Base-by-base conservation (phyloP, 2,888 invertebrate genomes). In the Hydraecia micacea region DNA sequence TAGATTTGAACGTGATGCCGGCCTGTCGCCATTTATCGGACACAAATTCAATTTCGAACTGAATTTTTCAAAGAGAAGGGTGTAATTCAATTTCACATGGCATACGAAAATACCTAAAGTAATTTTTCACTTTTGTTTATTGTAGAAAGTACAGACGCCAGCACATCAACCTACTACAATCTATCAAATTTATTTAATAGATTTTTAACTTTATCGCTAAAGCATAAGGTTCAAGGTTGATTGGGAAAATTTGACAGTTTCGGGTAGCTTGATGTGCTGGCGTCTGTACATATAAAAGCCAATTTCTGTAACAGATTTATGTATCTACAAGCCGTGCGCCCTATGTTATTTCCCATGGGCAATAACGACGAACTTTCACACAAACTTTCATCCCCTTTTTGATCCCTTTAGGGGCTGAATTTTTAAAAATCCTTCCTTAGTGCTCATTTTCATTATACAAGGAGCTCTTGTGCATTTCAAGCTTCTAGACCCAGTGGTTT, bases 1-100 rank as follows among this genome's bases (percentile, higher is more conserved):
- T 65, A 65, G 72, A 79, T 79, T 78, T 28, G 55, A 49, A 28
- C 65, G 65, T 58, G 58, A 72, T 72, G 63, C 25, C 11, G 39
- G 21, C 7, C 15, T 21, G 42, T 36, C 28, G 63, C 46, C 28
- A 73, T 66, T 79, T 79, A 79, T 79, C 65, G 65, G 36, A 32
- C 32, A 52, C 49, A 79, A 66, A 79, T 72, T 66, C n/a, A 58
- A 66, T 79, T 66, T 42, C 13, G 11, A n/a, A 42, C 21, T 42
- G 32, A 60, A 79, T 55, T 78, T 78, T 63, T 28, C 58, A 66
- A 66, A 72, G 28, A 49, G 39, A 72, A 49, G 32, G 58, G 46
- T 66, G 21, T 58, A 32, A 73, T 58, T 49, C 0, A 49, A 32
- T 71, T 72, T 58, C 18, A 32, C 62, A 13, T 46, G 13, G 42